phyloP scores from a whole-genome alignment of 2,113 vertebrate species.

The Cygnus buccinator region DNA sequence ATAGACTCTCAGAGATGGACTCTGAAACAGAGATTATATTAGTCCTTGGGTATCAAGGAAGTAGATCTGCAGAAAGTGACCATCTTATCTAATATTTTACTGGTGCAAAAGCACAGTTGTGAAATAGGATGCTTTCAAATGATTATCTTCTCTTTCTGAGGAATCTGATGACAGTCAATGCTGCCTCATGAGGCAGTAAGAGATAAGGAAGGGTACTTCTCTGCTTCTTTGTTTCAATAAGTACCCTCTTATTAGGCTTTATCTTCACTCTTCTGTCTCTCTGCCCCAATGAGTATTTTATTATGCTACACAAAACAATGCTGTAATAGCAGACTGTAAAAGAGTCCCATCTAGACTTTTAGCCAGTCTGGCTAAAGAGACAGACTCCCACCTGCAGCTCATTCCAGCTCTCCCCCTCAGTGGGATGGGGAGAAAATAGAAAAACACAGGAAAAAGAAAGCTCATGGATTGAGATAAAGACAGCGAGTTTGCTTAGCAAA shows the following conservation, averaged over 20 bases:
- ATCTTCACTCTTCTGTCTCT: background rate
- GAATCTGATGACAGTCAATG: background rate
- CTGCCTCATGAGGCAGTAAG: background rate
- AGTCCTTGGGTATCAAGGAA: background rate
- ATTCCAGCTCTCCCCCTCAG: accelerated
- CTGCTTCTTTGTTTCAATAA: background rate
- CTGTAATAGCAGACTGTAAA: background rate
- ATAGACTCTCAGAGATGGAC: background rate
- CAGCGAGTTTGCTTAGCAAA: background rate
- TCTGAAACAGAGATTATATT: background rate
- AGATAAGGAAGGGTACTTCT: background rate
- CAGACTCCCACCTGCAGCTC: background rate
- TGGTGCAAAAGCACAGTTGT: background rate
- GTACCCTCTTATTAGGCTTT: background rate
- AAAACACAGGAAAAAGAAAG: background rate
- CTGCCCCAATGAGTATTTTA: background rate
- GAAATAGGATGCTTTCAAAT: background rate
- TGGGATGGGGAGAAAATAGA: background rate
- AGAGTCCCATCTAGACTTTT: background rate
- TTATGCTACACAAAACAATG: background rate
- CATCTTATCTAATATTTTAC: background rate
- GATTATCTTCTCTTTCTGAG: background rate
- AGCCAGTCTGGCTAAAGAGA: background rate
- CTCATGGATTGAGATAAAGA: background rate
- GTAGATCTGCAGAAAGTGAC: background rate